A percentile compares a stretch with the other conserved stretches of the same genome.
Conservation (phyloP, 2,888 invertebrate genomes). For the Seira musarum region DNA sequence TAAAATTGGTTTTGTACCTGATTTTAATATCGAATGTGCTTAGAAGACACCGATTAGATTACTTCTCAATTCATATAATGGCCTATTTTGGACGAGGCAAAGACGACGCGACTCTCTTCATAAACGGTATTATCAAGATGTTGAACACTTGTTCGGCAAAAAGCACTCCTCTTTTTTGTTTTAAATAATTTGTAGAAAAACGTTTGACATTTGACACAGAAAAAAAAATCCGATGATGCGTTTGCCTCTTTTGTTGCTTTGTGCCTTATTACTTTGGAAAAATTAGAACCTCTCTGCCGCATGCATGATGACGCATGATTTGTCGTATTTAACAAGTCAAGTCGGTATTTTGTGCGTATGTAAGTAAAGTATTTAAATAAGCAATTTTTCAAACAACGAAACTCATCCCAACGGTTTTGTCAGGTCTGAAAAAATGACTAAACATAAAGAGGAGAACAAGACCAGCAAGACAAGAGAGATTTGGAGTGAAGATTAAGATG, state of each 20-base stretch:
- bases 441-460: background rate
- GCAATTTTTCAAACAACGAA: too few relatives aligned
- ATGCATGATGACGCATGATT: background rate
- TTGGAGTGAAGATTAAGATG: too few relatives aligned
- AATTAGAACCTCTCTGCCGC: too few relatives aligned
- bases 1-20: too few relatives aligned
- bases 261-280: too few relatives aligned
- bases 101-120: background rate
- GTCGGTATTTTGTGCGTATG: too few relatives aligned
- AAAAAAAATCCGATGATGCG: constrained; percentile 14
- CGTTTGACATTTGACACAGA: constrained; percentile 40
- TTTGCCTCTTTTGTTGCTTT: too few relatives aligned
- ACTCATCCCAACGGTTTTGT: too few relatives aligned
- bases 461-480: background rate
- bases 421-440: background rate
- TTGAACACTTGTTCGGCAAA: background rate
- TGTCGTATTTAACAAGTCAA: background rate
- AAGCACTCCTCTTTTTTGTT: constrained; percentile 5
- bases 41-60: too few relatives aligned
- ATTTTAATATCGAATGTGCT: too few relatives aligned
- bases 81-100: background rate
- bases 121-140: background rate
- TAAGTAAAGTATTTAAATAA: too few relatives aligned
- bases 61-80: background rate
- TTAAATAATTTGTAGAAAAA: constrained; percentile 16